Base-by-base conservation (phyloP, 2,797 vertebrate genomes). In the Erethizon dorsatum region DNA sequence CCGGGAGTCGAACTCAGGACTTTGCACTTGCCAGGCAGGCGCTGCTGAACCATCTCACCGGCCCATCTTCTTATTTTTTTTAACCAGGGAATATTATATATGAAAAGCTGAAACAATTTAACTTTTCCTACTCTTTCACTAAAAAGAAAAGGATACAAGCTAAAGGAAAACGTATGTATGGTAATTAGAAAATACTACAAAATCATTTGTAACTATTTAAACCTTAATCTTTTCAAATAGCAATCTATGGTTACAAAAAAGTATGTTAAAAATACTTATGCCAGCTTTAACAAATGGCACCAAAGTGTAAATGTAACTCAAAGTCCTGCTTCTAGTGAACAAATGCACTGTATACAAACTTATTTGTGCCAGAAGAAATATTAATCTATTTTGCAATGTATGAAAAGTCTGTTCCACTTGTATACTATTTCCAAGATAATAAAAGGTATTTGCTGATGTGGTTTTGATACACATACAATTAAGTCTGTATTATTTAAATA, bases 351-450 rank as follows among this genome's bases (percentile, higher is more conserved):
- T 14, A 50, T 5, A 78, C 54, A 90, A 94, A 41, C 2, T 73
- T 31, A 65, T 82, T 33, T n/a, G 57, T 10, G 6, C 9, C 50
- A 90, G 20, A 83, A 73, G 41, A 79, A 83, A 80, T 24, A 79
- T 31, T 90, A 52, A 56, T 69, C 61, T 54, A 37, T 54, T 45
- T 67, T 20, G 22, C 28, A 20, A 79, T 31, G 0, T 24, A 87
- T 47, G 52, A 67, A 94, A 97, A 96, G 11, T 83, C 63, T 87
- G 45, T 56, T 57, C 9, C 91, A 86, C 28, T 24, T 95, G 57
- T 47, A 47, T 61, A 57, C 8, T 47, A 82, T 52, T 97, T 94
- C 11, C 63, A 95, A 20, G 26, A 22, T 41, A 83, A 83, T 4
- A 79, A 71, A 65, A 88, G 47, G 37, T 24, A 86, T 9, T 33